Evolutionary conservation across 92 coral and sea anemone species (phyloP), one percentile per base, ranked within the genome.

Genomic region (Blastomussa wellsi): DNA sequence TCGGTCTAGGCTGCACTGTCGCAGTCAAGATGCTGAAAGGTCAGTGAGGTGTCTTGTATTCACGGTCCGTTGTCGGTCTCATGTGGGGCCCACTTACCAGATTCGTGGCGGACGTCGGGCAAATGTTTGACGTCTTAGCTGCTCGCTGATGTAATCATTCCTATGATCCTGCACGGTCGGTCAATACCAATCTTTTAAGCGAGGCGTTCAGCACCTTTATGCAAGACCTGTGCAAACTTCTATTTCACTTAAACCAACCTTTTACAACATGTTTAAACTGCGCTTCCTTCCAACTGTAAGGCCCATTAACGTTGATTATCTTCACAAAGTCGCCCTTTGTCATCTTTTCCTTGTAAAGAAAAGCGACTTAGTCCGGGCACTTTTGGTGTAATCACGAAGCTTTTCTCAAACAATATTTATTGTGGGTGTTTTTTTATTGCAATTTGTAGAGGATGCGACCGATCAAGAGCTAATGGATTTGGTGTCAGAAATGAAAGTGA

Each of bases 11-110:
- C 62, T 38, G 68, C 37, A 94, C 85, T 42, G 99, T 96, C 31
- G 99, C 99, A 15, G 99, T 96, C 1, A 96, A 96, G 81, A 96
- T 93, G 93, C 83, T 96, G 14, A 96, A 96, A 93, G 99, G 99
- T 94, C 6, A 52, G 60, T 73, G 42, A 36, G 35, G 59, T 5
- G 36, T 36, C 28, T 22, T 17, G 47, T 70, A 7, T 16, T 33
- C 31, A 12, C 8, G 0, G 66, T n/a, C n/a, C 9, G 14, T 16
- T 0, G 68, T 26, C 68, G 35, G n/a, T 62, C 33, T 11, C n/a
- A 1, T 28, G 24, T 11, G 8, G 29, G 4, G 8, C 65, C 13
- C 8, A 57, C 29, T 57, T 5, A 22, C 49, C 49, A 7, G 44
- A 51, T 17, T 51, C 57, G 22, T 51, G 57, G n/a, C n/a, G n/a